A percentile compares a stretch with the other conserved stretches of the same genome.
These are phyloP conservation scores for Syngnathus typhle DNA, from an alignment of 2,113 vertebrate species.

Conservation along the genomic window DNA sequence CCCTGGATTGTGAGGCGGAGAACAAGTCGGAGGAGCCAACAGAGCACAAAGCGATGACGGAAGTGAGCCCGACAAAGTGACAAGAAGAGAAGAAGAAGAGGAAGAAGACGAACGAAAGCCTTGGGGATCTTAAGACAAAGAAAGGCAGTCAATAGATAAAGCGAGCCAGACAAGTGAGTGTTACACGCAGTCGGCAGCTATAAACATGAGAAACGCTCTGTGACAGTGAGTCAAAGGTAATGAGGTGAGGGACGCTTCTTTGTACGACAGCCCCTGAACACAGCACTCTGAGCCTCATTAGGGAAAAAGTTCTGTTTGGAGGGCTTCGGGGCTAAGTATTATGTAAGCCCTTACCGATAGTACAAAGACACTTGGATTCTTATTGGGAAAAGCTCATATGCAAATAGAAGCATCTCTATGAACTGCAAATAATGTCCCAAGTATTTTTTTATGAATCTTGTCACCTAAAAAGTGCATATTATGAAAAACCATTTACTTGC, in stretches of 20 bases:
- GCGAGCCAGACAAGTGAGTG: neutral
- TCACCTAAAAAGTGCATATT: neutral
- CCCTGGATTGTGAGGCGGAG: slow-evolving; percentile 17
- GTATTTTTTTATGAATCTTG: neutral
- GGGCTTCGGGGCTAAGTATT: neutral
- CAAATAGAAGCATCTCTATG: neutral
- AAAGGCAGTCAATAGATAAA: slow-evolving; percentile 4
- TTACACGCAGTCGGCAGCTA: neutral
- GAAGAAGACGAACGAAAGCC: slow-evolving; percentile 16
- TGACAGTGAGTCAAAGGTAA: slow-evolving; percentile 22
- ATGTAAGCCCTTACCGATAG: neutral
- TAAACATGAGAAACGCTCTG: slow-evolving; percentile 16
- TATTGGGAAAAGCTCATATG: neutral
- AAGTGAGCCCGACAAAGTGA: slow-evolving; percentile 41
- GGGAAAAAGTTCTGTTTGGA: neutral
- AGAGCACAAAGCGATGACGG: slow-evolving; percentile 26
- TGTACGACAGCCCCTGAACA: slow-evolving; percentile 1
- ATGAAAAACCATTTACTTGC: neutral
- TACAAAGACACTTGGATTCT: neutral
- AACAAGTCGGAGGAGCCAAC: slow-evolving; percentile 33
- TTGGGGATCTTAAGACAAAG: slow-evolving; percentile 15
- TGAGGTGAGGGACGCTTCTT: slow-evolving; percentile 4
- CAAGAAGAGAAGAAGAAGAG: neutral
- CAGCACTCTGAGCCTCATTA: neutral
- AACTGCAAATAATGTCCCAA: neutral